Conservation (phyloP, 64 coral and sea anemone genomes). For the Catalaphyllia jardinei region DNA sequence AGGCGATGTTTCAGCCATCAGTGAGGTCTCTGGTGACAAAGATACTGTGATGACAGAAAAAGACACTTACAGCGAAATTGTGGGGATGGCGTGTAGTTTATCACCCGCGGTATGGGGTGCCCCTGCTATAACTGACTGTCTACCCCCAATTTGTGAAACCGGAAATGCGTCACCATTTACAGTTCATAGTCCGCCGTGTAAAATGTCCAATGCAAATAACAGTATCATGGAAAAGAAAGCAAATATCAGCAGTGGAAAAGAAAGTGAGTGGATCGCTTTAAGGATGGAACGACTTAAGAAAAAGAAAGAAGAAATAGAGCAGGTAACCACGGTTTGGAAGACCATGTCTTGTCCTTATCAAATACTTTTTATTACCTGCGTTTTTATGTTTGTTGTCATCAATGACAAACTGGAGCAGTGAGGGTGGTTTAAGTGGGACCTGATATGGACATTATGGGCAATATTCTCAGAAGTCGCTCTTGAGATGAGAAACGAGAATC, state of each 20-base stretch:
- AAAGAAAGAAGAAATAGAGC: constrained; percentile 41
- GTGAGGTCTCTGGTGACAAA: background rate
- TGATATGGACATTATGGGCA: no score
- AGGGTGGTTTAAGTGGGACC: no score
- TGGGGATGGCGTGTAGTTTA: no score
- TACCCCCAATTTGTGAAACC: background rate
- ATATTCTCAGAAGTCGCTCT: no score
- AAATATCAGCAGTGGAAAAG: background rate
- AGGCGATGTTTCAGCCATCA: background rate
- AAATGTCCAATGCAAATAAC: background rate
- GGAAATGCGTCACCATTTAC: background rate
- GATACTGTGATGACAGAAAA: background rate
- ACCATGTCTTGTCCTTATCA: background rate
- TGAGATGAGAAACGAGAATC: no score
- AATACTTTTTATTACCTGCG: no score
- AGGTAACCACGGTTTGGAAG: background rate
- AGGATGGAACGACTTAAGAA: constrained; percentile 14
- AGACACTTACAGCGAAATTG: background rate
- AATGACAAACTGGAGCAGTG: no score
- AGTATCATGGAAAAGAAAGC: background rate
- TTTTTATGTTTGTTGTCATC: no score
- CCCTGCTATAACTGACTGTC: background rate
- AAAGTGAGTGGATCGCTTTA: background rate
- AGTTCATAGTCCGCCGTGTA: background rate
- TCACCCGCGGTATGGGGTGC: background rate